Evolutionary conservation across 2,113 vertebrate species (phyloP), one percentile per base, ranked within the genome.

Genomic region (Indicator indicator): DNA sequence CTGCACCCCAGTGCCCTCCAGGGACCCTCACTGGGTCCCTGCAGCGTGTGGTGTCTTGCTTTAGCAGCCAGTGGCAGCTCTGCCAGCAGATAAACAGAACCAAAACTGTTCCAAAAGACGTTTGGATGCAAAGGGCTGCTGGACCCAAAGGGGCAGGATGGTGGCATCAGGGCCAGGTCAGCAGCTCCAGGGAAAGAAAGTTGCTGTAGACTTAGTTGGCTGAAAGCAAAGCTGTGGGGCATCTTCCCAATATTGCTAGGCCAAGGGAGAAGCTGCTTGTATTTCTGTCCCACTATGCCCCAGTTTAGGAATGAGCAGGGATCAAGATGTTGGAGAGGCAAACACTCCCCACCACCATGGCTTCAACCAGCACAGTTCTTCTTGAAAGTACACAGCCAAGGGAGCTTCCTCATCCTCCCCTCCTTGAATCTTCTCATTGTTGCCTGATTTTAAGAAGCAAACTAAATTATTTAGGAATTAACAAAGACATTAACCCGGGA

Each of bases 11-110:
- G 48, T 36, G 26, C 33, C 33, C 18, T 42, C 52, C 3, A 1
- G 10, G 13, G 0, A 0, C 10, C 28, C n/a, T 58, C 60, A 17
- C 13, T 1, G 2, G 19, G 20, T 12, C 46, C 44, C 27, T 62
- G 50, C 48, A 30, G 27, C 38, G 46, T 2, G 0, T 0, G 0
- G n/a, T 52, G 30, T 55, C 50, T 83, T 50, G 9, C 71, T 56
- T 73, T 9, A 2, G 50, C 68, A 84, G 56, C 33, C 3, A 1
- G 48, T 2, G 1, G 26, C 67, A 27, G 46, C 40, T 72, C 56
- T 4, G 2, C 20, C 78, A 52, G 69, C 0, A 2, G 60, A 38
- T 9, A 42, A 73, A 83, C 59, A 33, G 28, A 68, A 15, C 13
- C 1, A 2, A 42, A 68, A 42, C 9, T 21, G 21, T 65, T 55